These are phyloP conservation scores for Lates japonicus DNA, from an alignment of 2,797 vertebrate genomes.

Conservation along the genomic window DNA sequence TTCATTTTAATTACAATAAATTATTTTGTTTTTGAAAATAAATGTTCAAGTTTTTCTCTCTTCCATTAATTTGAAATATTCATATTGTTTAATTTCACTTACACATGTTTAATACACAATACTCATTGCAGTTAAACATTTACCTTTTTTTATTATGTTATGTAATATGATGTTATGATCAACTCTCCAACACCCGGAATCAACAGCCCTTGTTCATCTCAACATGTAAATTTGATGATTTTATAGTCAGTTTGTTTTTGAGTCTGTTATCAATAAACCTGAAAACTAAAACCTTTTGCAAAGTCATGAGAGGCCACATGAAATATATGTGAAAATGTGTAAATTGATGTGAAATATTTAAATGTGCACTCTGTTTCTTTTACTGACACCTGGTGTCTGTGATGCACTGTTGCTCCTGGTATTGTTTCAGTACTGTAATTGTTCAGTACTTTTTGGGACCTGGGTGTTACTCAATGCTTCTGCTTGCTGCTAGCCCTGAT, in stretches of 20 bases:
- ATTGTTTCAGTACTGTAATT: slow-evolving; percentile 77
- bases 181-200: slow-evolving; percentile 53
- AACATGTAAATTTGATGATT: slow-evolving; percentile 44
- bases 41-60: slow-evolving; percentile 32
- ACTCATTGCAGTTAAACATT: neutral
- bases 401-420: slow-evolving; percentile 58
- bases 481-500: slow-evolving; percentile 59
- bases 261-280: slow-evolving; percentile 36
- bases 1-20: slow-evolving; percentile 3
- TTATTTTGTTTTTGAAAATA: slow-evolving; percentile 49
- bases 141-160: neutral
- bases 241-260: slow-evolving; percentile 30
- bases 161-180: neutral
- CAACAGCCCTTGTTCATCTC: slow-evolving; percentile 29
- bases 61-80: neutral
- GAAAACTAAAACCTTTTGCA: slow-evolving; percentile 38
- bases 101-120: neutral
- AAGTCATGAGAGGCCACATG: slow-evolving; percentile 19
- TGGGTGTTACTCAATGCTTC: slow-evolving; percentile 66
- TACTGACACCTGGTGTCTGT: slow-evolving; percentile 75
- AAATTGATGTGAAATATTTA: slow-evolving; percentile 65
- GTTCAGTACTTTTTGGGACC: slow-evolving; percentile 40
- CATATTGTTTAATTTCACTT: neutral
- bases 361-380: slow-evolving; percentile 58
- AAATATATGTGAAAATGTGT: slow-evolving; percentile 21